Evolutionary conservation across 2,113 vertebrate species (phyloP).

Genomic region (Gasterosteus nipponicus): DNA sequence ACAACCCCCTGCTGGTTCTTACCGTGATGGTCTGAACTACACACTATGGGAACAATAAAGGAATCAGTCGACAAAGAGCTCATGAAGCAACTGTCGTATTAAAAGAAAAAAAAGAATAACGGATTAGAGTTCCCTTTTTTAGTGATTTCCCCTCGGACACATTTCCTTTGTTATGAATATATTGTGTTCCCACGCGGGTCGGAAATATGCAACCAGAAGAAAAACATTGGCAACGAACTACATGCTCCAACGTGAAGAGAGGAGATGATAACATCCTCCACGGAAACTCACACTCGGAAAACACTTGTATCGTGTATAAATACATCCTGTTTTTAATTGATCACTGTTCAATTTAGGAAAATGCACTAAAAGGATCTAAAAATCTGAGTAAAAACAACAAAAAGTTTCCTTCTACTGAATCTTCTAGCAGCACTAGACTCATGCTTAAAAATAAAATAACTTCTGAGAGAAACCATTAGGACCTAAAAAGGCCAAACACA

Average conservation of each 20-base stretch:
- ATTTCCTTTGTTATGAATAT: conserved; percentile 14
- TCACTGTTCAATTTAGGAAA: not conserved
- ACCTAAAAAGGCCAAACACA: not conserved
- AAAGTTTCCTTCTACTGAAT: not conserved
- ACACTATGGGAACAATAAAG: conserved; percentile 9
- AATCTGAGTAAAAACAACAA: not conserved
- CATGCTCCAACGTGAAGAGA: not conserved
- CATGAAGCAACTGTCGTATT: conserved; percentile 80
- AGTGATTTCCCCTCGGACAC: conserved; percentile 23
- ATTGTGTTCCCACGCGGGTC: not conserved
- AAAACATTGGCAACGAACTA: not conserved
- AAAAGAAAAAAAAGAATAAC: conserved; percentile 15
- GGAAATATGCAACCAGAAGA: not conserved
- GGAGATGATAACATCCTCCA: not conserved
- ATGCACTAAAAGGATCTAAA: not conserved
- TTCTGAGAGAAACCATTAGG: not conserved
- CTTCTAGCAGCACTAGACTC: not conserved
- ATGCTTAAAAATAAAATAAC: not conserved
- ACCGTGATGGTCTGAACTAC: conserved; percentile 42
- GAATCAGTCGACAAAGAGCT: conserved; percentile 19
- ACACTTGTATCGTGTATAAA: not conserved
- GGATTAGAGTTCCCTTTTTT: conserved; percentile 32
- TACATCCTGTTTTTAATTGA: not conserved
- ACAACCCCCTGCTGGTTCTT: conserved; percentile 42
- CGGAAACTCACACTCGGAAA: not conserved